phyloP scores from a whole-genome alignment of 1,140 invertebrate genomes.

The Leptinotarsa texana region DNA sequence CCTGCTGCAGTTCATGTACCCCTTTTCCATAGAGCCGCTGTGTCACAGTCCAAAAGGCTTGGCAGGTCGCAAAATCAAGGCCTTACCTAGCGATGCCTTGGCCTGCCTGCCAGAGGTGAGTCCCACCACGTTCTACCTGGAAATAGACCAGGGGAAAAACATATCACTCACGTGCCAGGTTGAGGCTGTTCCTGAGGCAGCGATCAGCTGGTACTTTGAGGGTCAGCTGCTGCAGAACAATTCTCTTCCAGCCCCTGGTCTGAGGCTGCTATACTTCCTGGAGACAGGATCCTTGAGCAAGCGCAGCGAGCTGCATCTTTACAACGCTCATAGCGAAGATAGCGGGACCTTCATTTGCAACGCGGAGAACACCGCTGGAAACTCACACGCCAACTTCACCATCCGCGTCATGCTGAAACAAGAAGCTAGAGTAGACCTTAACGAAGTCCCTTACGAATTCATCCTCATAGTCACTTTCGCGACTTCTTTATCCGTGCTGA shows the following conservation, averaged over 20 bases:
- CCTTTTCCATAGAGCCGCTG: conserved; percentile 70
- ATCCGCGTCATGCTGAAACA: conserved; percentile 72
- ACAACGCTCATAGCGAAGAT: conserved; percentile 70
- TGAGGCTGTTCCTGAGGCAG: conserved; percentile 77
- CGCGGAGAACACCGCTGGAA: conserved; percentile 80
- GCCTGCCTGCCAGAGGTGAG: conserved; percentile 80
- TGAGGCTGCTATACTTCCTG: conserved; percentile 67
- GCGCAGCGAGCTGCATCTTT: conserved; percentile 73
- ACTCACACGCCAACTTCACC: conserved; percentile 74
- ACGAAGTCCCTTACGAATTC: conserved; percentile 67
- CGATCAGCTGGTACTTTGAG: conserved; percentile 78
- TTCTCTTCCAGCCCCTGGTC: conserved; percentile 63
- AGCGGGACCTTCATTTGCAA: conserved; percentile 81
- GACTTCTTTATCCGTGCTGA: conserved; percentile 59
- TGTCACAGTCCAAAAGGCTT: conserved; percentile 73
- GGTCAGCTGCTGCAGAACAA: conserved; percentile 73
- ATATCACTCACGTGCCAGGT: conserved; percentile 77
- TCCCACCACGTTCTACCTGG: conserved; percentile 70
- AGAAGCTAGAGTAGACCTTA: conserved; percentile 57
- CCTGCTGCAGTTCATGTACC: conserved; percentile 73
- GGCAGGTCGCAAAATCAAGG: conserved; percentile 67
- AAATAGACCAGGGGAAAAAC: conserved; percentile 77
- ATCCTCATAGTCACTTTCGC: conserved; percentile 68
- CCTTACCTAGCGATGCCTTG: conserved; percentile 71
- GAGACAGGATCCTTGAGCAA: conserved; percentile 70